Percentiles rank a stretch among this genome's conserved stretches.
phyloP scores from a whole-genome alignment of 1,140 invertebrate species.

The Lasioglossum albipes region DNA sequence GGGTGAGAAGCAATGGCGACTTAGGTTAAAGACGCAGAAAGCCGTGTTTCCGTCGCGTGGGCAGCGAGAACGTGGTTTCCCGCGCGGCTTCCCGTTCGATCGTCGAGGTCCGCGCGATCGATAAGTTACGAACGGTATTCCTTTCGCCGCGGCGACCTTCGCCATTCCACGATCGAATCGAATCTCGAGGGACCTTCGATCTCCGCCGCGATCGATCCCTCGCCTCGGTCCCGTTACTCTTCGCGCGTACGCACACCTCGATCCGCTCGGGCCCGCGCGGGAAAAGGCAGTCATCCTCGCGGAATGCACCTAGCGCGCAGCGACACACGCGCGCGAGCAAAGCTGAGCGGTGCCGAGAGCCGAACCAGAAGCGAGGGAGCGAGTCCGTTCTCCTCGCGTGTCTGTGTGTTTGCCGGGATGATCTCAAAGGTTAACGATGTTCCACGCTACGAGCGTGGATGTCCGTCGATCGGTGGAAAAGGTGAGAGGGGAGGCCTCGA shows the following conservation, averaged over 20 bases:
- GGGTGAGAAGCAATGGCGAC: too few species aligned
- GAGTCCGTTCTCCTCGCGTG: background rate
- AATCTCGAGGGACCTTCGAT: conserved; percentile 58
- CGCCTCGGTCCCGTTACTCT: conserved; percentile 57
- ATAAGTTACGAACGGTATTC: conserved; percentile 53
- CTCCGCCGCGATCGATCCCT: conserved; percentile 49
- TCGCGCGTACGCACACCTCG: conserved; percentile 17
- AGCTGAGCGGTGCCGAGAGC: too few species aligned
- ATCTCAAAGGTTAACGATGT: conserved; percentile 73
- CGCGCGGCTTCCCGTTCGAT: conserved; percentile 29
- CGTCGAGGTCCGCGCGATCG: conserved; percentile 1
- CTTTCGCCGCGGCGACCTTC: conserved; percentile 51
- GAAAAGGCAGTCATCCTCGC: conserved; percentile 30
- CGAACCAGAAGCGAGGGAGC: too few species aligned
- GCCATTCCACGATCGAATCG: conserved; percentile 62
- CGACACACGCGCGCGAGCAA: conserved; percentile 26
- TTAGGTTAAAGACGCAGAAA: background rate
- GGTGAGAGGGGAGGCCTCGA: conserved; percentile 25
- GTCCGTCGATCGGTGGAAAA: conserved; percentile 22
- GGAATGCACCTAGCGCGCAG: conserved; percentile 40
- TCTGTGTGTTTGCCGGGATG: conserved; percentile 34
- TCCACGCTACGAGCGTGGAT: conserved; percentile 54
- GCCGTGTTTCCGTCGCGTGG: background rate
- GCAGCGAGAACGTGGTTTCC: background rate
- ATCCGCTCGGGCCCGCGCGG: background rate